A percentile compares a stretch with the other conserved stretches of the same genome.
Evolutionary conservation across 2,113 vertebrate genomes (phyloP).

Genomic region (Steatornis caripensis): DNA sequence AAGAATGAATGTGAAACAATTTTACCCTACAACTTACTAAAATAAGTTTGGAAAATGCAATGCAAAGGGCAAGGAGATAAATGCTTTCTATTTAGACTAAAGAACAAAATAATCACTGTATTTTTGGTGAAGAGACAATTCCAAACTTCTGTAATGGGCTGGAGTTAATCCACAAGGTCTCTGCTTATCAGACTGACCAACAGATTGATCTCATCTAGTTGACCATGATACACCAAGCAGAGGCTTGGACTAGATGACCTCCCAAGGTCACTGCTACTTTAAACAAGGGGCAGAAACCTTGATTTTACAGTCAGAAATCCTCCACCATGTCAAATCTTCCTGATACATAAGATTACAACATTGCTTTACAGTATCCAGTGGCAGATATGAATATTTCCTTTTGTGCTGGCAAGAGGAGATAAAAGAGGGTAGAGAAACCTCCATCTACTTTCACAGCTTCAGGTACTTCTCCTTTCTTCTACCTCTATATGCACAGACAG

Average conservation of each 20-base stretch:
- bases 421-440: background rate
- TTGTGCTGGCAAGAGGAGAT: background rate
- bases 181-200: background rate
- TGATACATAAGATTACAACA: background rate
- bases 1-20: background rate
- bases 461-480: background rate
- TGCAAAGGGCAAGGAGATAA: background rate
- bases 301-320: background rate
- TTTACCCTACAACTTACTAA: background rate
- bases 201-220: background rate
- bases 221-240: background rate
- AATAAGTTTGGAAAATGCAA: background rate
- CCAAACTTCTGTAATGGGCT: background rate
- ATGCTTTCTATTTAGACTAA: background rate
- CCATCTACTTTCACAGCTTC: background rate
- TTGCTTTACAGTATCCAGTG: background rate
- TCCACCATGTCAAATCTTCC: background rate
- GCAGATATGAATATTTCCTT: background rate
- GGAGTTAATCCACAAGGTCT: background rate
- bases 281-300: background rate
- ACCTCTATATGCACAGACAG: background rate
- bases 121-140: background rate
- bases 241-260: background rate
- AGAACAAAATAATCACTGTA: accelerated
- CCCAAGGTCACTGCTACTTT: background rate